These are phyloP conservation scores for Ctenoplectra terminalis DNA, from an alignment of 1,140 invertebrate genomes.

Conservation along the genomic window DNA sequence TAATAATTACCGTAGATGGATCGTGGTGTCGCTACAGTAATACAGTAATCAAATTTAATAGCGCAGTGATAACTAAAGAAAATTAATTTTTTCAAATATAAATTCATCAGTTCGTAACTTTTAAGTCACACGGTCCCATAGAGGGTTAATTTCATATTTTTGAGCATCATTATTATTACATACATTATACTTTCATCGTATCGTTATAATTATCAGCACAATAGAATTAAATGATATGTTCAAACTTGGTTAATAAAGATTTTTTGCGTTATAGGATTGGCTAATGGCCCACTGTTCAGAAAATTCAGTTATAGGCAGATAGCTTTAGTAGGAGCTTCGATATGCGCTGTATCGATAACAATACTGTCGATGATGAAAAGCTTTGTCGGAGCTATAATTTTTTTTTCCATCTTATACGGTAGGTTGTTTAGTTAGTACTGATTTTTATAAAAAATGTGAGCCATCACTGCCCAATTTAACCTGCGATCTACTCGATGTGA, in stretches of 20 bases:
- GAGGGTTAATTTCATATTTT: too few species aligned
- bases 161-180: not conserved
- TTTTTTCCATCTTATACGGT: conserved; percentile 85
- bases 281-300: conserved; percentile 82
- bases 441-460: not conserved
- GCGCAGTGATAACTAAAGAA: too few species aligned
- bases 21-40: too few species aligned
- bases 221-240: not conserved
- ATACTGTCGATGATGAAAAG: conserved; percentile 81
- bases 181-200: not conserved
- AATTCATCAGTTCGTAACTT: too few species aligned
- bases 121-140: too few species aligned
- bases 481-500: too few species aligned
- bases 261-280: conserved; percentile 74
- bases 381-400: conserved; percentile 83
- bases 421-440: conserved; percentile 59
- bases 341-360: conserved; percentile 73
- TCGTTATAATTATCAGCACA: not conserved
- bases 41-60: too few species aligned
- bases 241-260: not conserved
- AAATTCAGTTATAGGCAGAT: conserved; percentile 83
- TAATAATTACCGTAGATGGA: too few species aligned
- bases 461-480: too few species aligned
- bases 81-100: too few species aligned
- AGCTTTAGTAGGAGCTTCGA: conserved; percentile 79